These are phyloP conservation scores for Nansenia antarctica DNA, from an alignment of 2,113 vertebrate genomes.

Conservation along the genomic window DNA sequence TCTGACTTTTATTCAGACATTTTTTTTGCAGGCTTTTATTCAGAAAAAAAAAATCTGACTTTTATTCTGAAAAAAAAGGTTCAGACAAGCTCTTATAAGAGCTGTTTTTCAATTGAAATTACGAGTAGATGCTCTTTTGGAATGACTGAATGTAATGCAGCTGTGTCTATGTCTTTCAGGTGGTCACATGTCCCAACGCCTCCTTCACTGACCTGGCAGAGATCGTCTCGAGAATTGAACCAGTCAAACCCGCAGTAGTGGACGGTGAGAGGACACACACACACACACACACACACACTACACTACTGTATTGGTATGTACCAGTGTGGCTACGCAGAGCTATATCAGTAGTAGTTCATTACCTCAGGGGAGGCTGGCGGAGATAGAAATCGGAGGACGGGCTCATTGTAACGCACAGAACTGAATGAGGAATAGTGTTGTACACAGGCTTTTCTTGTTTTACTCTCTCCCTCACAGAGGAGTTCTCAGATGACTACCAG, in stretches of 20 bases:
- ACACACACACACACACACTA: not conserved
- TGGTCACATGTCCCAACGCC: slow-evolving; percentile 87
- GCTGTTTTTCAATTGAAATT: not conserved
- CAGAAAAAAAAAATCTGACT: too few relatives aligned
- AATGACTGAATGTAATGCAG: not conserved
- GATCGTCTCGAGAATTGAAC: slow-evolving; percentile 93
- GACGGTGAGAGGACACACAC: slow-evolving; percentile 76
- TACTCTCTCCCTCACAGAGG: slow-evolving; percentile 69
- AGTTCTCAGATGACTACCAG: slow-evolving; percentile 86
- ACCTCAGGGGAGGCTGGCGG: too few relatives aligned
- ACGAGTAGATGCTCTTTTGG: not conserved
- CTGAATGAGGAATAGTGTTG: too few relatives aligned
- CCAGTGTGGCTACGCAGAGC: not conserved
- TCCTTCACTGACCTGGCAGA: slow-evolving; percentile 95
- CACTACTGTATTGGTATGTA: not conserved
- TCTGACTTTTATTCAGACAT: too few relatives aligned
- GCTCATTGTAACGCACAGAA: too few relatives aligned
- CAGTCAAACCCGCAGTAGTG: slow-evolving; percentile 72
- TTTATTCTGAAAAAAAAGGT: too few relatives aligned
- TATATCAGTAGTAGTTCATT: too few relatives aligned
- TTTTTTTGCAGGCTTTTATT: too few relatives aligned
- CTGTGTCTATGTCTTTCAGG: slow-evolving; percentile 63
- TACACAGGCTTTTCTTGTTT: not conserved
- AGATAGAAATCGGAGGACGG: too few relatives aligned
- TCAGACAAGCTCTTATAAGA: too few relatives aligned